Base-by-base conservation (phyloP, 2,888 invertebrate species). In the Protula sp. region DNA sequence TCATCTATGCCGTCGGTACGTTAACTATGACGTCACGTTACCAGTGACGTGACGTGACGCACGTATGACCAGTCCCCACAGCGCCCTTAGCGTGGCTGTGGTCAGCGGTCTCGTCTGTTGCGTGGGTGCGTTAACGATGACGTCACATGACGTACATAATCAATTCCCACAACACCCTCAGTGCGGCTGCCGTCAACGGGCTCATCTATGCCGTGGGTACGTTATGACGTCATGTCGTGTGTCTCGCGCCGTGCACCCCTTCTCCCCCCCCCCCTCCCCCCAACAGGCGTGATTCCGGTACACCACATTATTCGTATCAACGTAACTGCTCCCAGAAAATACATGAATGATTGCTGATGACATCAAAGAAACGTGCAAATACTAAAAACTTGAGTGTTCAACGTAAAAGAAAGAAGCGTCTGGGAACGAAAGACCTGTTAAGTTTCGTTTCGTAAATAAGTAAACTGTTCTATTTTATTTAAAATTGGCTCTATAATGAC, bases 281-380 rank as follows among this genome's bases (percentile, higher is more conserved):
- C 94, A 1, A 85, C 94, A 31, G 91, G 91, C 69, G 88, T 93
- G 47, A 90, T 92, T 14, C 90, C 90, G 29, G 84, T 93, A 51
- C 90, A 91, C 80, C 88, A 89, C 68, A 90, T 89, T 83, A 85
- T 94, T 1, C 94, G 92, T 79, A 93, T 93, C 2, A 88, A 93
- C 84, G 91, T 91, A 90, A 78, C 64, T 50, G n/a, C 9, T 22
- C 50, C 50, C 14, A 50, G 50, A 9, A 50, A 14, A 14, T 22
- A 50, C n/a, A n/a, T n/a, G n/a, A n/a, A n/a, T n/a, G n/a, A n/a
- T n/a, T n/a, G n/a, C n/a, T n/a, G n/a, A n/a, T n/a, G n/a, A n/a
- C n/a, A n/a, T n/a, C n/a, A n/a, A n/a, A n/a, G n/a, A n/a, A n/a
- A n/a, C n/a, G n/a, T n/a, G n/a, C n/a, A n/a, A n/a, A n/a, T n/a